Base-by-base conservation (phyloP, 2,888 invertebrate species). In the Lasioglossum malachurum region DNA sequence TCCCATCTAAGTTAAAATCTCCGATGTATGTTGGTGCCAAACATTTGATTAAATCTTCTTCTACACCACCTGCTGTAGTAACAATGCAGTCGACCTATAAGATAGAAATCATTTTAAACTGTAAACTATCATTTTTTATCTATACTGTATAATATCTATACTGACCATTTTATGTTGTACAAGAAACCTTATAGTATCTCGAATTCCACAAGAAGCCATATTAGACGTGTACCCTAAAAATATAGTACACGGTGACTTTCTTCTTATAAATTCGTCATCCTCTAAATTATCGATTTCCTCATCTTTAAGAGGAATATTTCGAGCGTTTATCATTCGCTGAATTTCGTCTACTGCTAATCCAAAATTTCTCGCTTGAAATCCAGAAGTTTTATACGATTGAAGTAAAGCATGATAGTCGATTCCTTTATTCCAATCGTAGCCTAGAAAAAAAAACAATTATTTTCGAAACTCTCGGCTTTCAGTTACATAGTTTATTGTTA, bases 1-100 rank as follows among this genome's bases (percentile, higher is more conserved):
- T 97, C 0, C 99, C 99, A 90, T 97, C 97, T 79, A 99, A 96
- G 93, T 97, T 96, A 94, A 99, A 99, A 93, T 99, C 98, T 0
- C 99, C 99, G 77, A 99, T 95, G 92, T 97, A 99, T 0, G 99
- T 99, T 0, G 99, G 98, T 2, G 98, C 98, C 80, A 99, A 96
- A 94, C 99, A 99, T 96, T 99, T 99, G 71, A 99, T 99, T 73
- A 99, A 97, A 96, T 99, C 99, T 96, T 99, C 99, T 95, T 99
- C 99, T 0, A 99, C 96, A 0, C 99, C 99, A 1, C 99, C 99
- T 0, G 99, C 99, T 19, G 99, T 99, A 0, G 99, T 98, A 1
- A 99, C 99, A 88, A 99, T 96, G 94, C 99, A 99, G 95, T 99
- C 99, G 53, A 99, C 97, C 97, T 97, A 93, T 81, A 93, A 88